Conservation (phyloP, 2,888 invertebrate genomes). For the Idaea dimidiata region DNA sequence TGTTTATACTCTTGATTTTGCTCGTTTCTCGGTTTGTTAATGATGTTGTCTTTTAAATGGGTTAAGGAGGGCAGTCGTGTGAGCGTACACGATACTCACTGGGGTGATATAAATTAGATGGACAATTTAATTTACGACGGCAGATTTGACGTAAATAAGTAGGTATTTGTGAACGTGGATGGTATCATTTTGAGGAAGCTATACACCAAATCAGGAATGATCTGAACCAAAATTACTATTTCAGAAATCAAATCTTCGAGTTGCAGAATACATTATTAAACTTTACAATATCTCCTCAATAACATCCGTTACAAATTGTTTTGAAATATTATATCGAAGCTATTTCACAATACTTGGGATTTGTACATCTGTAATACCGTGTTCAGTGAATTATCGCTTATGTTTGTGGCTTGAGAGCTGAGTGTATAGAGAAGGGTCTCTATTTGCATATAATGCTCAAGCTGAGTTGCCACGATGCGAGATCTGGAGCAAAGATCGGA, state of each 20-base stretch:
- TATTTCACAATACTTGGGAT: slow-evolving; percentile 26
- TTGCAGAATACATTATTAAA: slow-evolving; percentile 28
- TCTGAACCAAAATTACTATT: slow-evolving; percentile 60
- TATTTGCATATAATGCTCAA: slow-evolving; percentile 72
- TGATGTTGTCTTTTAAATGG: slow-evolving; percentile 3
- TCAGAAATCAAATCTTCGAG: slow-evolving; percentile 40
- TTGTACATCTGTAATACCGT: slow-evolving; percentile 31
- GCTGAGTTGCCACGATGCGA: slow-evolving; percentile 62
- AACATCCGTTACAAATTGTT: slow-evolving; percentile 25
- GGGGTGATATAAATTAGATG: neutral
- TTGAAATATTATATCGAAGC: slow-evolving; percentile 23
- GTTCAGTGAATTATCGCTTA: slow-evolving; percentile 44
- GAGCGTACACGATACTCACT: neutral
- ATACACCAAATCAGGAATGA: slow-evolving; percentile 37
- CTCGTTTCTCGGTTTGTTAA: slow-evolving; percentile 22
- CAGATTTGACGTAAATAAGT: slow-evolving; percentile 21
- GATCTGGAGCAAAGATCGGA: slow-evolving; percentile 69
- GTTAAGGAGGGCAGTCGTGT: neutral
- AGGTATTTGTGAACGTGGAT: slow-evolving; percentile 14
- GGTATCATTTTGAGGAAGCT: slow-evolving; percentile 38
- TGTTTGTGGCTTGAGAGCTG: slow-evolving; percentile 50
- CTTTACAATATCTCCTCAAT: slow-evolving; percentile 20
- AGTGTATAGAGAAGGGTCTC: slow-evolving; percentile 47
- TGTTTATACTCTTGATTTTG: slow-evolving; percentile 32
- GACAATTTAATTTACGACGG: neutral